phyloP scores from a whole-genome alignment of 2,888 invertebrate genomes.

The Eulithis testata region DNA sequence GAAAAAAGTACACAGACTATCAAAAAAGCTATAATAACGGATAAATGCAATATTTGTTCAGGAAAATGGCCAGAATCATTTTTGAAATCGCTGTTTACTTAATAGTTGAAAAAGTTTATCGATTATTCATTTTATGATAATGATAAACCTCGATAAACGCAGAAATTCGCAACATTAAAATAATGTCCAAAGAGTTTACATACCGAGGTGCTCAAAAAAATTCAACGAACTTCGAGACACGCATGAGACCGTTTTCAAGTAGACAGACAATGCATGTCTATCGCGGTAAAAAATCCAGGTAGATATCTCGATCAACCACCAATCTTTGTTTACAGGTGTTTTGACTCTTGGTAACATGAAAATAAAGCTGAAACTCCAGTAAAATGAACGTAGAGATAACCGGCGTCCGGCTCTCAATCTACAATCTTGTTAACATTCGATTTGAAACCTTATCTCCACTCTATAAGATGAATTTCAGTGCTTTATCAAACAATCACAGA shows the following conservation, averaged over 20 bases:
- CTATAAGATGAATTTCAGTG: constrained; percentile 26
- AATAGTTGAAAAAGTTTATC: too few species aligned
- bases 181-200: constrained; percentile 26
- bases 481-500: constrained; percentile 36
- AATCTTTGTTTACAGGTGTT: constrained; percentile 22
- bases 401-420: constrained; percentile 28
- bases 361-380: constrained; percentile 33
- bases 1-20: too few species aligned
- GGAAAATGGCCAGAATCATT: too few species aligned
- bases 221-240: constrained; percentile 39
- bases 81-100: too few species aligned
- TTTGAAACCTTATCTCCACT: constrained; percentile 26
- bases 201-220: constrained; percentile 25
- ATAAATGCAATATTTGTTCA: too few species aligned
- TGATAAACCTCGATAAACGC: too few species aligned
- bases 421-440: constrained; percentile 34
- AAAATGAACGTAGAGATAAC: constrained; percentile 1
- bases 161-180: constrained; percentile 15
- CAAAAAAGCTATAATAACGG: too few species aligned
- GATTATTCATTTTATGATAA: too few species aligned
- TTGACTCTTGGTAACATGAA: background rate
- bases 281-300: constrained; percentile 60
- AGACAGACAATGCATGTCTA: constrained; percentile 58
- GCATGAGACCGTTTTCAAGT: constrained; percentile 53
- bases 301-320: constrained; percentile 49